These are phyloP conservation scores for Stenchaetothrips biformis DNA, from an alignment of 2,888 invertebrate genomes.

Conservation along the genomic window DNA sequence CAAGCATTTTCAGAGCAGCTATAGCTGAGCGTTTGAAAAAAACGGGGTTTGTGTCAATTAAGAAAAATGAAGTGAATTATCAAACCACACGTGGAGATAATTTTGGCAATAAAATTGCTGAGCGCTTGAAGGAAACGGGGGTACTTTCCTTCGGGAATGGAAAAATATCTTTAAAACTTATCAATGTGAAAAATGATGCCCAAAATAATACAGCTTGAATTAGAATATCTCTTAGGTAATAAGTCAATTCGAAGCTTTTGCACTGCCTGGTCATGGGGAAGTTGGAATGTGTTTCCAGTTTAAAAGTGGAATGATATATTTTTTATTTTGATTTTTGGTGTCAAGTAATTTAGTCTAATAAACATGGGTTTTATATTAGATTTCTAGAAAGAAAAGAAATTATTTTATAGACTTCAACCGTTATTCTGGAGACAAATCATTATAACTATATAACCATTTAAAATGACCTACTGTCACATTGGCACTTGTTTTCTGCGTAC, in stretches of 20 bases:
- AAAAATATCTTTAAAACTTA: background rate
- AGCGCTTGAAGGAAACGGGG: background rate
- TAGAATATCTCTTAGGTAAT: background rate
- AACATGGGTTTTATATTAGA: background rate
- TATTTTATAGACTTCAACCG: too few relatives aligned
- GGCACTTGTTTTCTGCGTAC: too few relatives aligned
- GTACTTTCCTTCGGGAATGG: background rate
- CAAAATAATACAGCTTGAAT: background rate
- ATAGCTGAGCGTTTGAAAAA: slow-evolving; percentile 1
- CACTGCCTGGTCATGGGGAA: background rate
- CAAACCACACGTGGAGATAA: too few relatives aligned
- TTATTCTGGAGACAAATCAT: too few relatives aligned
- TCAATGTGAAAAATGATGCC: background rate
- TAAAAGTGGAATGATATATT: background rate
- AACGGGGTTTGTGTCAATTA: background rate
- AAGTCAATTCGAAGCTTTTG: background rate
- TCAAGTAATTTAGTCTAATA: background rate
- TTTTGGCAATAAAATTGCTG: background rate
- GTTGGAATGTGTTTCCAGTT: background rate
- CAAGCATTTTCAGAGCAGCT: background rate
- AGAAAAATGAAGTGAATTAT: too few relatives aligned
- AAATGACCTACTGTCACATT: too few relatives aligned
- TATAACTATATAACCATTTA: too few relatives aligned
- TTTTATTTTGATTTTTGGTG: background rate
- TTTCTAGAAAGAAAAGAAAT: too few relatives aligned